Conservation (phyloP, 2,113 vertebrate species). For the Urocynchramus pylzowi region DNA sequence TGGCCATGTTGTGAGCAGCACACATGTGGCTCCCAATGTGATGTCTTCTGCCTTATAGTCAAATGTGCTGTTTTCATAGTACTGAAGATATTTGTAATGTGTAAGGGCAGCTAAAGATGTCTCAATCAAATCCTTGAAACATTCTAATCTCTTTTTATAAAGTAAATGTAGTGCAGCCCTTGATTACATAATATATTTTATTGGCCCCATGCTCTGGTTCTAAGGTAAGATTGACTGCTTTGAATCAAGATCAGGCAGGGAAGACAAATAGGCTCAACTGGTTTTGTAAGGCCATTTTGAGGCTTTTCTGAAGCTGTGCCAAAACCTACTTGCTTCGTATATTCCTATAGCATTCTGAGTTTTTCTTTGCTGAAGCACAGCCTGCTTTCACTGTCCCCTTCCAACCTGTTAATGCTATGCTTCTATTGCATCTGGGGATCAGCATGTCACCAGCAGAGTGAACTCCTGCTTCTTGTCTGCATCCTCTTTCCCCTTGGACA, state of each 20-base stretch:
- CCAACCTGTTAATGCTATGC: not conserved
- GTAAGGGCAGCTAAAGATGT: not conserved
- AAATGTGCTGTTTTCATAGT: not conserved
- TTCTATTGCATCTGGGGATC: not conserved
- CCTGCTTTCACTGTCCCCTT: not conserved
- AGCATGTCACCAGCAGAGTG: not conserved
- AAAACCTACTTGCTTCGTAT: not conserved
- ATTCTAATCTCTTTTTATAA: not conserved
- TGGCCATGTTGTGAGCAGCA: not conserved
- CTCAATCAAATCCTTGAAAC: not conserved
- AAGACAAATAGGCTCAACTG: not conserved
- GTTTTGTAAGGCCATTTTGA: not conserved
- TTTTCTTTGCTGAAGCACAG: not conserved
- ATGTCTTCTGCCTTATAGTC: not conserved
- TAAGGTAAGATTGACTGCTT: not conserved
- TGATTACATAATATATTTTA: not conserved
- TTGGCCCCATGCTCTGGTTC: not conserved
- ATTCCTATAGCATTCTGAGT: not conserved
- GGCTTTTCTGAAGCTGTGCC: not conserved
- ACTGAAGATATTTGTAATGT: not conserved
- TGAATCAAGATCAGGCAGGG: not conserved
- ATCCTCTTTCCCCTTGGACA: not conserved
- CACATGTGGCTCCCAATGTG: not conserved
- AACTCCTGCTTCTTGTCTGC: not conserved
- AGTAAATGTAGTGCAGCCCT: not conserved